These are phyloP conservation scores for Pristionchus japonicus DNA, from an alignment of 2,888 invertebrate genomes.

Conservation along the genomic window DNA sequence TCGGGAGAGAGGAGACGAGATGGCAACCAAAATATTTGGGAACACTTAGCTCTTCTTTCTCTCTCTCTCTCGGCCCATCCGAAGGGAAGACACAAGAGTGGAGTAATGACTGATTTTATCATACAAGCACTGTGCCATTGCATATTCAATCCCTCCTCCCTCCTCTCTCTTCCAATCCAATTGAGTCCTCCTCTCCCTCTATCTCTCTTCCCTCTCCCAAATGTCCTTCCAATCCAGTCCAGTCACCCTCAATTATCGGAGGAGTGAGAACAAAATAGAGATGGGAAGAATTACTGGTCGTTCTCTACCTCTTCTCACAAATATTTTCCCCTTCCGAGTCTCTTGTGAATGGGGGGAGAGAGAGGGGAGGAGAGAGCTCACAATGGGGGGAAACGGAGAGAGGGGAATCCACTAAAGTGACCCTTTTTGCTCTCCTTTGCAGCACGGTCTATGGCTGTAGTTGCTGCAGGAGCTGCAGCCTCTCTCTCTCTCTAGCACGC, in stretches of 20 bases:
- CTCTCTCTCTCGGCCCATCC: neutral
- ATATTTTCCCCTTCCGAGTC: slow-evolving; percentile 10
- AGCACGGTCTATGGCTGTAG: neutral
- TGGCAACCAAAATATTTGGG: slow-evolving; percentile 4
- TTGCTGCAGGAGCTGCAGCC: neutral
- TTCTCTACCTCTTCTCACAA: slow-evolving; percentile 9
- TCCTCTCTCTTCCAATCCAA: neutral
- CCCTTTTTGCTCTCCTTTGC: neutral
- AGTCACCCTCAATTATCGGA: neutral
- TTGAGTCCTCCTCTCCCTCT: neutral
- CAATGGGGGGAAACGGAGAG: neutral
- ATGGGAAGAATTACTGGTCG: neutral
- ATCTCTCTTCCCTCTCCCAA: neutral
- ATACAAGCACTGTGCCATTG: neutral
- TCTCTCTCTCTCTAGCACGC: neutral
- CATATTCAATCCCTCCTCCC: neutral
- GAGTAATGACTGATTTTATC: neutral
- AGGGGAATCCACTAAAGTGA: neutral
- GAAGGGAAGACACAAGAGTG: neutral
- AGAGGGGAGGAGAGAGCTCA: neutral
- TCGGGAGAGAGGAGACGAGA: no score
- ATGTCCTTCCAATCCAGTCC: slow-evolving; percentile 11
- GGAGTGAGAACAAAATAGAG: neutral
- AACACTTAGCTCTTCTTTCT: slow-evolving; percentile 29
- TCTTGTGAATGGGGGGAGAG: neutral